Percentiles rank a stretch among this genome's conserved stretches.
Evolutionary conservation across 2,797 vertebrate species (phyloP).

Genomic region (Fistularia commersonii): DNA sequence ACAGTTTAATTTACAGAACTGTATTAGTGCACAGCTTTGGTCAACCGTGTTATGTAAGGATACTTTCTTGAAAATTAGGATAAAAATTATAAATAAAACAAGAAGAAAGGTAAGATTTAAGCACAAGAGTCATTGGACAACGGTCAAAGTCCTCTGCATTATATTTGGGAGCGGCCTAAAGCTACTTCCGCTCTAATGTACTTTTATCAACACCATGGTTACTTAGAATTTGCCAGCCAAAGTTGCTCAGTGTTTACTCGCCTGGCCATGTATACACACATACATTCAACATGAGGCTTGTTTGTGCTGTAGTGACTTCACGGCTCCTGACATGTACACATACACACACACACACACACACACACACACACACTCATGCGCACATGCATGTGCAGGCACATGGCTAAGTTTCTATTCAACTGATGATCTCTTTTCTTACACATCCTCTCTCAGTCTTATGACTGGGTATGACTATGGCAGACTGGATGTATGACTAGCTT

Average conservation of each 20-base stretch:
- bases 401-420: conserved; percentile 36
- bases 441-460: conserved; percentile 53
- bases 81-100: too few relatives aligned
- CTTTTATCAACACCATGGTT: conserved; percentile 13
- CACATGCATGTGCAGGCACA: conserved; percentile 7
- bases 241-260: conserved; percentile 16
- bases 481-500: conserved; percentile 56
- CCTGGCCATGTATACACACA: conserved; percentile 1
- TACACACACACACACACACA: conserved; percentile 6
- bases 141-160: conserved; percentile 11
- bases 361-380: conserved; percentile 14
- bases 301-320: conserved; percentile 44
- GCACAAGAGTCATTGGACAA: not conserved
- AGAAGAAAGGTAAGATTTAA: not conserved
- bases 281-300: conserved; percentile 9
- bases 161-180: conserved; percentile 14
- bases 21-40: too few relatives aligned
- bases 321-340: conserved; percentile 5
- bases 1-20: too few relatives aligned
- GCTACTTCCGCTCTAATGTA: not conserved
- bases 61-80: too few relatives aligned
- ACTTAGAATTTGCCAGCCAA: not conserved
- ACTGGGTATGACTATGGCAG: conserved; percentile 58
- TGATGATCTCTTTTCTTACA: conserved; percentile 49
- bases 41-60: too few relatives aligned